These are phyloP conservation scores for Phymatocera aterrima DNA, from an alignment of 2,888 invertebrate genomes.

Conservation along the genomic window DNA sequence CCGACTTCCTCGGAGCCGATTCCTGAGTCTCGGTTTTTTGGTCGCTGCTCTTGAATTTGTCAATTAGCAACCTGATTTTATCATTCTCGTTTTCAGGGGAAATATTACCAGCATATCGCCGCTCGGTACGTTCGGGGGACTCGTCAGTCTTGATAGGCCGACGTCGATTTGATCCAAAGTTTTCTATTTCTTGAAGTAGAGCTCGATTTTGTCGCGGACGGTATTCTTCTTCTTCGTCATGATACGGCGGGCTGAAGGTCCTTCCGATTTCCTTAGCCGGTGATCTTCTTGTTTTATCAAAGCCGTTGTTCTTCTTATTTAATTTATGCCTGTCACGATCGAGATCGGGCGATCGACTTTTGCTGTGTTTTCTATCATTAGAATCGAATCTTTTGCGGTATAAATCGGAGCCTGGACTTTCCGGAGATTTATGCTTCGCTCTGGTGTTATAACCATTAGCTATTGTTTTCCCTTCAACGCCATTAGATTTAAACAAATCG, in stretches of 20 bases:
- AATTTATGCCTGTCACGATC: constrained; percentile 29
- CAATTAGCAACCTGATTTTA: constrained; percentile 62
- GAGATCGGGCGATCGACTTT: constrained; percentile 39
- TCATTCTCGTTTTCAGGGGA: constrained; percentile 52
- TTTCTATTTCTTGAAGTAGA: constrained; percentile 56
- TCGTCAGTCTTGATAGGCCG: background rate
- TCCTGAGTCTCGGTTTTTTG: constrained; percentile 52
- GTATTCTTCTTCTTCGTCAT: background rate
- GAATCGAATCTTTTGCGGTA: background rate
- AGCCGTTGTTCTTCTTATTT: constrained; percentile 2
- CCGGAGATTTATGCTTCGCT: constrained; percentile 50
- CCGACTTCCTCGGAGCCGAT: constrained; percentile 49
- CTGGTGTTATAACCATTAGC: constrained; percentile 52
- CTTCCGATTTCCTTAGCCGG: constrained; percentile 41
- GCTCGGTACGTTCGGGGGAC: constrained; percentile 14
- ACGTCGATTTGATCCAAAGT: constrained; percentile 49
- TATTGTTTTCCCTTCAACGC: constrained; percentile 48
- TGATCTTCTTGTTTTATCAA: constrained; percentile 43
- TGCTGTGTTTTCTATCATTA: background rate
- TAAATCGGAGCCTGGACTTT: constrained; percentile 41
- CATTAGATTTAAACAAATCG: constrained; percentile 45
- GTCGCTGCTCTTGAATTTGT: constrained; percentile 58
- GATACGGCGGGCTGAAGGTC: constrained; percentile 48
- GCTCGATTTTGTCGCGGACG: constrained; percentile 37
- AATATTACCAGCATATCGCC: constrained; percentile 30